Evolutionary conservation across 2,113 vertebrate species (phyloP).

Genomic region (Romanogobio albipinnatus): DNA sequence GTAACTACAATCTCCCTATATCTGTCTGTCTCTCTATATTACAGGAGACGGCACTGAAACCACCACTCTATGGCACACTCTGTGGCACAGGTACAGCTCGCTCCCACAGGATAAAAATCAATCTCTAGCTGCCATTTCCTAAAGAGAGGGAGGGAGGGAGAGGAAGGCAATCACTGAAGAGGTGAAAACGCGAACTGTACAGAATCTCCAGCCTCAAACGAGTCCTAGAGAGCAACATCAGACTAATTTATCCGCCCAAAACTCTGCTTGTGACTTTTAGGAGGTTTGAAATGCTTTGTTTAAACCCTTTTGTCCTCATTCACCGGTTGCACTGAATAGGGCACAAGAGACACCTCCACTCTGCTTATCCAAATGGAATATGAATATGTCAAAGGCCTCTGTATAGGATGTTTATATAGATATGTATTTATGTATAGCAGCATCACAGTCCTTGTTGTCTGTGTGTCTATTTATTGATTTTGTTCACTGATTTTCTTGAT

Average conservation of each 20-base stretch:
- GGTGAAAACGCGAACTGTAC: constrained; percentile 78
- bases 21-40: constrained; percentile 88
- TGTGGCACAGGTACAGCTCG: constrained; percentile 85
- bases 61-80: constrained; percentile 87
- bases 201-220: constrained; percentile 77
- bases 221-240: constrained; percentile 65
- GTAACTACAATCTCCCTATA: constrained; percentile 85
- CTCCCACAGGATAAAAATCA: constrained; percentile 88
- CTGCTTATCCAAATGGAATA: constrained; percentile 55
- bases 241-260: constrained; percentile 67
- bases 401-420: constrained; percentile 77
- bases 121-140: constrained; percentile 83
- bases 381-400: constrained; percentile 67
- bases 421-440: constrained; percentile 77
- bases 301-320: constrained; percentile 66
- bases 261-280: constrained; percentile 70
- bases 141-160: constrained; percentile 69
- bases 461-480: constrained; percentile 78
- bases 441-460: constrained; percentile 73
- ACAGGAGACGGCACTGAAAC: constrained; percentile 87
- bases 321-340: constrained; percentile 64
- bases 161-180: constrained; percentile 77
- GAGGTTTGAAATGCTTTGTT: constrained; percentile 74
- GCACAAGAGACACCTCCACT: constrained; percentile 59
- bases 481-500: constrained; percentile 64